A percentile compares a stretch with the other conserved stretches of the same genome.
Evolutionary conservation across 23 tunicate species (phyloP).

Genomic region (Trididemnum miniatum): DNA sequence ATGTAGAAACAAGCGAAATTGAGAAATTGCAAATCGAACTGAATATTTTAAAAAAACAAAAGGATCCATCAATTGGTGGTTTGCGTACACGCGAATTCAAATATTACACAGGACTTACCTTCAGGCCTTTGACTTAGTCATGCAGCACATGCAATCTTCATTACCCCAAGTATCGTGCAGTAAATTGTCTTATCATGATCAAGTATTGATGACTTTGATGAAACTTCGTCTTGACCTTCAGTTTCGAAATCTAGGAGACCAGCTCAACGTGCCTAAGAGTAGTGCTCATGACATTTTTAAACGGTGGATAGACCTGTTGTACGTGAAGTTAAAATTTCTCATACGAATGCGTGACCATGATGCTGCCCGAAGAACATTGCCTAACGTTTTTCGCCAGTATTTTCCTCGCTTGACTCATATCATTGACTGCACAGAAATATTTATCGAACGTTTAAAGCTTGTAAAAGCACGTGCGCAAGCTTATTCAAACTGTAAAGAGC

Average conservation of each 20-base stretch:
- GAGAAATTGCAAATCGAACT: neutral
- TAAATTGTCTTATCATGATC: neutral
- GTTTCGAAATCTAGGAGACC: neutral
- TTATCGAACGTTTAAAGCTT: constrained; percentile 16
- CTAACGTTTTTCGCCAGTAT: neutral
- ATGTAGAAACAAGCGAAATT: neutral
- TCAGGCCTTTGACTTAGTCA: neutral
- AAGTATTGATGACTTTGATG: neutral
- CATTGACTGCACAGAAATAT: constrained; percentile 36
- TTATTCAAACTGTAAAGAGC: constrained; percentile 22
- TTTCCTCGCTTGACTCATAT: constrained; percentile 22
- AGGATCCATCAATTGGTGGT: neutral
- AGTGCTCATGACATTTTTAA: neutral
- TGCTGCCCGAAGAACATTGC: neutral
- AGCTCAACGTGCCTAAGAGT: neutral
- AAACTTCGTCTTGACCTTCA: neutral
- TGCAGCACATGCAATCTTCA: neutral
- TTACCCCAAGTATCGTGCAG: neutral
- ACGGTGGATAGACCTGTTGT: neutral
- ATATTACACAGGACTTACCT: no score
- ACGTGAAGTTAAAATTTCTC: neutral
- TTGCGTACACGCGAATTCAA: no score
- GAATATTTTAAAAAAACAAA: no score
- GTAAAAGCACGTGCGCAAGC: neutral
- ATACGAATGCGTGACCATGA: neutral